Percentiles rank a stretch among this genome's conserved stretches.
Evolutionary conservation across 2,797 vertebrate species (phyloP).

Genomic region (Chloroceryle amazona): DNA sequence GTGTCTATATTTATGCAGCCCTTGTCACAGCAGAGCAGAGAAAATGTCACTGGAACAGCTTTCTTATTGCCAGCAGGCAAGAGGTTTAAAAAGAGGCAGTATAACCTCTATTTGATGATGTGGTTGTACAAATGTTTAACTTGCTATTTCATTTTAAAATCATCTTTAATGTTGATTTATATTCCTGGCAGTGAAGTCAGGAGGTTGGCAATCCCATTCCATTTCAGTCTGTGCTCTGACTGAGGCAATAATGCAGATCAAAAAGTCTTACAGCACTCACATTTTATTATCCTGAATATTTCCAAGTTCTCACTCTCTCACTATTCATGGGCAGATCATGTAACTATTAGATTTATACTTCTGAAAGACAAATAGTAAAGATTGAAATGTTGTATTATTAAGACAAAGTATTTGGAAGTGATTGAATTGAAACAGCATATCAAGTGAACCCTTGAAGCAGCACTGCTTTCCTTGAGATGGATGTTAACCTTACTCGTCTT

Average conservation of each 20-base stretch:
- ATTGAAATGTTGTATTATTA: background rate
- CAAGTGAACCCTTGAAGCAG: background rate
- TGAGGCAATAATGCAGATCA: background rate
- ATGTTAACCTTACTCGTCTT: background rate
- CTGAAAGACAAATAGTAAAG: slow-evolving; percentile 15
- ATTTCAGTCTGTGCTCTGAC: slow-evolving; percentile 35
- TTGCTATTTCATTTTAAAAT: slow-evolving; percentile 57
- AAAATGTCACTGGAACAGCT: slow-evolving; percentile 65
- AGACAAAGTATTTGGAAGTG: slow-evolving; percentile 16
- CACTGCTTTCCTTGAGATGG: background rate
- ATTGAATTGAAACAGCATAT: background rate
- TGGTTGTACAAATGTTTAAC: slow-evolving; percentile 65
- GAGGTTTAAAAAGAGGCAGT: slow-evolving; percentile 50
- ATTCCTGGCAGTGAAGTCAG: slow-evolving; percentile 59
- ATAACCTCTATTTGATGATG: slow-evolving; percentile 55
- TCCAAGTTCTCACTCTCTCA: slow-evolving; percentile 9
- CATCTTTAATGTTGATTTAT: slow-evolving; percentile 63
- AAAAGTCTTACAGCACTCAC: background rate
- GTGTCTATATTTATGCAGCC: slow-evolving; percentile 58
- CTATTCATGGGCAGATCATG: slow-evolving; percentile 34
- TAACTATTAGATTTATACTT: slow-evolving; percentile 19
- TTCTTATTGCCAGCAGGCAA: slow-evolving; percentile 57
- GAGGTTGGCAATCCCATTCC: slow-evolving; percentile 47
- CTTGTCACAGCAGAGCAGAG: slow-evolving; percentile 36
- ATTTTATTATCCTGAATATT: slow-evolving; percentile 28